phyloP scores from a whole-genome alignment of 2,113 vertebrate genomes.

The Agelaius tricolor region DNA sequence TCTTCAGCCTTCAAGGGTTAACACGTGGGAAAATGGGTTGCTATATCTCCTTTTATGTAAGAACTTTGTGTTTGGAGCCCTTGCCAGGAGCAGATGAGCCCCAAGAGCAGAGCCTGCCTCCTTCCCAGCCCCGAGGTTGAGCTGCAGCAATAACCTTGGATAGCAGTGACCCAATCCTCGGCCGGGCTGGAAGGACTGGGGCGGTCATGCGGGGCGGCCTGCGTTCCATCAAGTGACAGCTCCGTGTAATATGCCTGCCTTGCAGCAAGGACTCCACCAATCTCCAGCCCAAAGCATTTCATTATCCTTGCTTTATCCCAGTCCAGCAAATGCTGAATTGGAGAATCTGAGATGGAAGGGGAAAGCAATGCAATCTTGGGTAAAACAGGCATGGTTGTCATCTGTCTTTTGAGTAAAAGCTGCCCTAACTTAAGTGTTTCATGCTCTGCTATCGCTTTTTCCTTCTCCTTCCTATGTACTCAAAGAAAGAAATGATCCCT shows the following conservation, averaged over 20 bases:
- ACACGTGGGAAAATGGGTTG: neutral
- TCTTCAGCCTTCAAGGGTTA: neutral
- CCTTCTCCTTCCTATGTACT: neutral
- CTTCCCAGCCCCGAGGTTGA: neutral
- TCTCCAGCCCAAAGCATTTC: neutral
- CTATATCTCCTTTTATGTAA: neutral
- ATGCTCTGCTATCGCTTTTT: neutral
- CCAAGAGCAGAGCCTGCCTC: neutral
- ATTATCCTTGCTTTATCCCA: neutral
- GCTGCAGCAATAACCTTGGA: neutral
- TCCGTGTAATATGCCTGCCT: neutral
- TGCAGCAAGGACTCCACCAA: neutral
- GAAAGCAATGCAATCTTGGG: neutral
- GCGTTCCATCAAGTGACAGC: neutral
- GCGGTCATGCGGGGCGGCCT: accelerated
- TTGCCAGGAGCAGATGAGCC: neutral
- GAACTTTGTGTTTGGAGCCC: neutral
- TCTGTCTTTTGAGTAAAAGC: neutral
- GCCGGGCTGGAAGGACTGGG: neutral
- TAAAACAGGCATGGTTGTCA: neutral
- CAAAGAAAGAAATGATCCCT: neutral
- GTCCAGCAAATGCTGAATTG: neutral
- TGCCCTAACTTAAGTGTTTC: neutral
- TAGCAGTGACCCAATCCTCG: neutral
- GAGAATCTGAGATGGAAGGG: neutral